Conservation (phyloP, 2,113 vertebrate genomes). For the Indri indri region DNA sequence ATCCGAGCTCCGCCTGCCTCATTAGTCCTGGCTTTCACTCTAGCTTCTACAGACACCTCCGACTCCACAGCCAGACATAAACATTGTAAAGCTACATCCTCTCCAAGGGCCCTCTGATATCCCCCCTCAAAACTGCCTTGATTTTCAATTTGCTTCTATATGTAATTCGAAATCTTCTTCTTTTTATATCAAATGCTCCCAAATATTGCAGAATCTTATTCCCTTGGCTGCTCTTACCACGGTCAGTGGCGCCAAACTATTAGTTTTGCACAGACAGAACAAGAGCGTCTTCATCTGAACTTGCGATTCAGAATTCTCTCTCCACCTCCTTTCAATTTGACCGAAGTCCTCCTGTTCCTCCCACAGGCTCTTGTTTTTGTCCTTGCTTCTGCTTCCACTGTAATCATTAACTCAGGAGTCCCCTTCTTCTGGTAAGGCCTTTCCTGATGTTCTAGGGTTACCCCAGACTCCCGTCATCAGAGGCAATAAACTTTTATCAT, state of each 20-base stretch:
- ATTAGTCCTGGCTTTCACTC: too few species aligned
- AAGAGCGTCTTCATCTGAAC: background rate
- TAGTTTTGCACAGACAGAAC: background rate
- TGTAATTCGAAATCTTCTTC: background rate
- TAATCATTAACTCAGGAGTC: background rate
- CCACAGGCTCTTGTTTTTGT: background rate
- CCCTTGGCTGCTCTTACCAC: background rate
- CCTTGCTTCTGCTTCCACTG: background rate
- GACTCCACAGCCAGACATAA: rapidly evolving
- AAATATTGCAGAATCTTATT: background rate
- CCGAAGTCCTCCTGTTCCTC: background rate
- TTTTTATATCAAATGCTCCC: background rate
- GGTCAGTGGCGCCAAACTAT: background rate
- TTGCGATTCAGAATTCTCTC: background rate
- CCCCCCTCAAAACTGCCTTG: background rate
- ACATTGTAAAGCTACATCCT: background rate
- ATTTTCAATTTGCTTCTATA: background rate
- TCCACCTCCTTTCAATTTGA: background rate
- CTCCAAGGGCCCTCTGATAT: background rate
- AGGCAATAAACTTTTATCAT: background rate
- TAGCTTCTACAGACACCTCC: background rate
- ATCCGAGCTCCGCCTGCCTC: background rate
- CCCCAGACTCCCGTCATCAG: background rate
- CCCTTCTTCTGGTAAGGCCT: background rate
- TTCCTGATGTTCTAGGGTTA: background rate